Evolutionary conservation across 2,797 vertebrate genomes (phyloP).

Genomic region (Etheostoma nigrum): DNA sequence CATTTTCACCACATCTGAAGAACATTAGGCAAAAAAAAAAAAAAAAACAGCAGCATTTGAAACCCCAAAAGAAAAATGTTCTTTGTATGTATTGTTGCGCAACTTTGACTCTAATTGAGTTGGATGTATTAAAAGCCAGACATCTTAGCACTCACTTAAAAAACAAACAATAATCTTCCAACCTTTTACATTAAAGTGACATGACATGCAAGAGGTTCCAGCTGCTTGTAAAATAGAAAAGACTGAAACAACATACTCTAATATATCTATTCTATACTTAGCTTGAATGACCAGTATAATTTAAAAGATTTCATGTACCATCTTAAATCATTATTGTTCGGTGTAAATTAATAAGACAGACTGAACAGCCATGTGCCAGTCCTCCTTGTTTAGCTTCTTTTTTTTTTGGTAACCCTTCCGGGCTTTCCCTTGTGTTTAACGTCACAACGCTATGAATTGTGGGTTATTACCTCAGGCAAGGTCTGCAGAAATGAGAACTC

Average conservation of each 20-base stretch:
- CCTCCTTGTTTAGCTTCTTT: not conserved
- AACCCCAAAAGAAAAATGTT: not conserved
- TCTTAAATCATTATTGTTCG: too few species aligned
- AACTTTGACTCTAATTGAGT: not conserved
- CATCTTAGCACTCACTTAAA: not conserved
- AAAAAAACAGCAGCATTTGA: not conserved
- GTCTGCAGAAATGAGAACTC: too few species aligned
- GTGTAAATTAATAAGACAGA: not conserved
- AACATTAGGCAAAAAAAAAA: not conserved
- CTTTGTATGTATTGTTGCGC: not conserved
- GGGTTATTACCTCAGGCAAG: too few species aligned
- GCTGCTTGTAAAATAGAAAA: slow-evolving; percentile 9
- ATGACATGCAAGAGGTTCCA: not conserved
- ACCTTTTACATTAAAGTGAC: not conserved
- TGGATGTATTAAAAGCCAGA: not conserved
- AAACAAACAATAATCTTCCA: not conserved
- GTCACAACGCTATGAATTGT: not conserved
- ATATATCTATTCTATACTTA: not conserved
- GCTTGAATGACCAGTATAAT: slow-evolving; percentile 1
- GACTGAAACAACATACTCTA: not conserved
- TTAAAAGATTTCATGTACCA: too few species aligned
- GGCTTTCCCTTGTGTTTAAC: not conserved
- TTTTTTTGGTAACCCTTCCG: too few species aligned
- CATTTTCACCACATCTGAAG: not conserved
- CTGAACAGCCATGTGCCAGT: not conserved